Conservation (phyloP, 2,113 vertebrate genomes). For the Eubucco bourcierii region DNA sequence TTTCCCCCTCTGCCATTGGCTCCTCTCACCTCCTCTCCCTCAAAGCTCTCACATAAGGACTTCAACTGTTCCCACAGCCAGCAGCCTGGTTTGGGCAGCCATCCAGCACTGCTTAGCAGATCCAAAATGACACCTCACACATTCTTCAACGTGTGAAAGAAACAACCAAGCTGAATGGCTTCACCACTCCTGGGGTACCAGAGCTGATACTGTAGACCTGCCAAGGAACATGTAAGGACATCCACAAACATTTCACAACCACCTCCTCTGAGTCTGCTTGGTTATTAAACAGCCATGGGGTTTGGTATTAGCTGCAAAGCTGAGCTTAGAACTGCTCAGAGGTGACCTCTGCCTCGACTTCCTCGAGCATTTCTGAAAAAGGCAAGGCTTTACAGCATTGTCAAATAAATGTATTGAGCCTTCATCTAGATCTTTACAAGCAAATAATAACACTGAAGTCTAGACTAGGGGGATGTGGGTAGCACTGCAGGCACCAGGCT, state of each 20-base stretch:
- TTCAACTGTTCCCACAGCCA: slow-evolving; percentile 28
- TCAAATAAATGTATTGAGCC: background rate
- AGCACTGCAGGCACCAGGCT: background rate
- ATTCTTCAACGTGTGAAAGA: slow-evolving; percentile 61
- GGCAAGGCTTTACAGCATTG: background rate
- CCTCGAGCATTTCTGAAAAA: background rate
- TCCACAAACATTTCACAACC: slow-evolving; percentile 57
- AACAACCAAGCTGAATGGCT: slow-evolving; percentile 47
- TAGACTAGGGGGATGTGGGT: background rate
- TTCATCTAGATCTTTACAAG: background rate
- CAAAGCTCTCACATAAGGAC: slow-evolving; percentile 17
- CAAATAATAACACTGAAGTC: background rate
- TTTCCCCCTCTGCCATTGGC: background rate
- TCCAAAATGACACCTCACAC: slow-evolving; percentile 45
- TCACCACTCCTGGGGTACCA: background rate
- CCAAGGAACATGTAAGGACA: slow-evolving; percentile 40
- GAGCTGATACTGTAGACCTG: background rate
- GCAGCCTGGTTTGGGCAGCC: slow-evolving; percentile 32
- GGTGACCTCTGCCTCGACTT: background rate
- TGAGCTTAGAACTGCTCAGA: background rate
- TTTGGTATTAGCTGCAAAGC: slow-evolving; percentile 8
- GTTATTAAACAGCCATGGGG: background rate
- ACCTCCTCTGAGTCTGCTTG: slow-evolving; percentile 24
- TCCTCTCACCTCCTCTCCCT: background rate
- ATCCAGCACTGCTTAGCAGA: slow-evolving; percentile 51